phyloP scores from a whole-genome alignment of 2,888 invertebrate genomes.

The Hipparchia sbordonii region DNA sequence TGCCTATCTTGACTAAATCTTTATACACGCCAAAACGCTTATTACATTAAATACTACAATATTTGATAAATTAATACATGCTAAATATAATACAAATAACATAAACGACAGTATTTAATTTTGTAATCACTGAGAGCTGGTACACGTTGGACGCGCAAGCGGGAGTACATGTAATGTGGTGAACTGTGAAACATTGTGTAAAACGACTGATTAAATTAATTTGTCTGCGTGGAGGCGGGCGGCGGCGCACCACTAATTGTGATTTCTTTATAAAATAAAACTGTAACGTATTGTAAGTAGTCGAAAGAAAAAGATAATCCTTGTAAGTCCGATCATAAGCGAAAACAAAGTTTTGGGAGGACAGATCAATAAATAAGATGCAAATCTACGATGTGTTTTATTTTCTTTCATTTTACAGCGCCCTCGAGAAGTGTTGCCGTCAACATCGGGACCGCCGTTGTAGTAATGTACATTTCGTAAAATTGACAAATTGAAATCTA shows the following conservation, averaged over 20 bases:
- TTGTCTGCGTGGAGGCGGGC: slow-evolving; percentile 57
- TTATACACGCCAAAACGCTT: not conserved
- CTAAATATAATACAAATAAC: not conserved
- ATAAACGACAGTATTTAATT: not conserved
- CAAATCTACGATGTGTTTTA: slow-evolving; percentile 71
- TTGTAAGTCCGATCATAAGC: slow-evolving; percentile 76
- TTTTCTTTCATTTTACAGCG: slow-evolving; percentile 45
- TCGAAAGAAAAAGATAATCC: slow-evolving; percentile 77
- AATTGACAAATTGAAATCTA: no score
- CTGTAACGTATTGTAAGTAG: slow-evolving; percentile 80
- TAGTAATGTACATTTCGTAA: no score
- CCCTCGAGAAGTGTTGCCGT: not conserved
- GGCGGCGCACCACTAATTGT: slow-evolving; percentile 61
- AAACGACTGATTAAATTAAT: slow-evolving; percentile 77
- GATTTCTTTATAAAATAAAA: slow-evolving; percentile 82
- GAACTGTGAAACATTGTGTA: slow-evolving; percentile 56
- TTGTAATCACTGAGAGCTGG: not conserved
- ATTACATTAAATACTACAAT: not conserved
- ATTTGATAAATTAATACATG: not conserved
- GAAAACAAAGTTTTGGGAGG: slow-evolving; percentile 76
- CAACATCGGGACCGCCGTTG: not conserved
- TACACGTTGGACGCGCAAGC: slow-evolving; percentile 26
- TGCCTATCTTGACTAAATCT: not conserved
- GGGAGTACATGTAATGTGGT: slow-evolving; percentile 52
- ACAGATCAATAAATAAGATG: slow-evolving; percentile 82